Base-by-base conservation (phyloP, 2,888 invertebrate species). In the Neuroscelio doddi region DNA sequence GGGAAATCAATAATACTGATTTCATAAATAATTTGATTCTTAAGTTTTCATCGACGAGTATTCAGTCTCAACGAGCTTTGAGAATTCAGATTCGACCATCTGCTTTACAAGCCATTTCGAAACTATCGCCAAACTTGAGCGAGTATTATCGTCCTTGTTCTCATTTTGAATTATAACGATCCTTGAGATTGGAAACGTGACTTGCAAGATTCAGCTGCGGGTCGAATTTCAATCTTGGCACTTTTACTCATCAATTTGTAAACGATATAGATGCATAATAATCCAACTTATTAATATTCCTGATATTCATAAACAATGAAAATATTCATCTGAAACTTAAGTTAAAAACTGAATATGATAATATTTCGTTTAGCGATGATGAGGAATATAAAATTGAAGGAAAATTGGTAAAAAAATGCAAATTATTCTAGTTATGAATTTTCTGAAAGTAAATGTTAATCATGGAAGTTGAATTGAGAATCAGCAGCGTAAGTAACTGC, bases 81-180 rank as follows among this genome's bases (percentile, higher is more conserved):
- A 36, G 36, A 36, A 36, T 36, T 15, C 36, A 7, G 12, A 14
- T 15, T 36, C 36, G 36, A 7, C 36, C 32, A 32, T 32, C 32
- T 32, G 32, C 32, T 32, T 32, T 10, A 10, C 12, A 36, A 36
- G 8, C 36, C 36, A 36, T 36, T 36, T 9, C 36, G 36, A 3
- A 36, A 36, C 36, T 36, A 36, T 15, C 36, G 12, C 36, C 30
- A 12, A 30, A 30, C 30, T 30, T 12, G 30, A 30, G 30, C 10
- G n/a, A 30, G 30, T 30, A 30, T 30, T 36, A 36, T 36, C 14
- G 36, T n/a, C 36, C 36, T 36, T 14, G 36, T 36, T 36, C 36
- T 14, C 36, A 36, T 36, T 36, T 36, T 36, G 36, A 36, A 36
- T 36, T 36, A 36, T 36, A 36, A 36, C 36, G 36, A 36, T 36